Base-by-base conservation (phyloP, 2,888 invertebrate species). In the Drosophila acutilabella region DNA sequence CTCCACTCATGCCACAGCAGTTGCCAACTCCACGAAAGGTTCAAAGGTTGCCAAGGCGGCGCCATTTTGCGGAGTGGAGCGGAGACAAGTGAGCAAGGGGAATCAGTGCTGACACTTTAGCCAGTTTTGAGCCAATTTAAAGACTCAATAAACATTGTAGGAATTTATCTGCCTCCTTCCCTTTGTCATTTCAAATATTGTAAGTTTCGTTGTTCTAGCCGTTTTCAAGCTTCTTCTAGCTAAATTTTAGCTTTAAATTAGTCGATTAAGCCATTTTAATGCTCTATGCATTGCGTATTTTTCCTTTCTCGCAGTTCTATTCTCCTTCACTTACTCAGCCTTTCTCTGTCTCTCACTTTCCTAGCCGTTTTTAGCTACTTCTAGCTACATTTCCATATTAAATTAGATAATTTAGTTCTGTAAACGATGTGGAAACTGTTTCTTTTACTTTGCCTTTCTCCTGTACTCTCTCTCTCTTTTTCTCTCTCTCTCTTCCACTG, bases 1-100 rank as follows among this genome's bases (percentile, higher is more conserved):
- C 30, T 30, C 16, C 33, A 14, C n/a, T 30, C 30, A 30, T 30
- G 30, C 30, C 30, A 30, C 30, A 2, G 1, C 30, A 30, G 30
- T 42, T 33, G 54, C 44, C 54, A 44, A 18, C 14, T 42, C 16
- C 33, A 14, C n/a, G 5, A 4, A 60, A 64, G 36, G 36, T 74
- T 86, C 89, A 86, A 86, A 86, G 80, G 86, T 86, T 86, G 76
- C 74, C 85, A 87, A 57, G 89, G 44, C 56, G 20, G 13, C 61
- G 52, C 58, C 53, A 69, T 44, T 54, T 44, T 54, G 48, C n/a
- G n/a, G n/a, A n/a, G n/a, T n/a, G n/a, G 38, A 40, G 40, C 52
- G 30, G 33, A 42, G 40, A 47, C 54, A 50, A 41, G 10, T 51
- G 4, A 36, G 11, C 36, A 13, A 3, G 13, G 13, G 13, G 13